phyloP scores from a whole-genome alignment of 2,888 invertebrate genomes.

The Flabesymbios commensalis region DNA sequence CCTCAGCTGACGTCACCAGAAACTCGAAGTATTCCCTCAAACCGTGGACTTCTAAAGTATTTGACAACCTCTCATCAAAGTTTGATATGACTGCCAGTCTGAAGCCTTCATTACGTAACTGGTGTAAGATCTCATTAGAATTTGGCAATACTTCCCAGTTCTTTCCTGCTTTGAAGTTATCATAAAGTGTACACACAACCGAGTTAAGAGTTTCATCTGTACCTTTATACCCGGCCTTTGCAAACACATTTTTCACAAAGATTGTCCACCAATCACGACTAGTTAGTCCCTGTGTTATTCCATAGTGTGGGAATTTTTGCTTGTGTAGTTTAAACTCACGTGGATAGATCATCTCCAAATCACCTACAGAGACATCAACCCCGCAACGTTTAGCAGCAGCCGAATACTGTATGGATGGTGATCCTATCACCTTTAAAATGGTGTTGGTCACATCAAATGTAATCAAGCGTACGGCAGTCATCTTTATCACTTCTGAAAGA shows the following conservation, averaged over 20 bases:
- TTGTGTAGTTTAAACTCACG: conserved; percentile 49
- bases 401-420: conserved; percentile 77
- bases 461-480: no score
- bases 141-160: conserved; percentile 72
- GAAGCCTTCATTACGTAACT: conserved; percentile 26
- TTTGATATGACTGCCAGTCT: conserved; percentile 82
- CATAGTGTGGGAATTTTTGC: conserved; percentile 79
- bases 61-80: conserved; percentile 79
- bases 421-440: conserved; percentile 72
- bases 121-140: conserved; percentile 30
- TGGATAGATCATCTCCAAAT: conserved; percentile 68
- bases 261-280: conserved; percentile 79
- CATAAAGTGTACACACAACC: conserved; percentile 56
- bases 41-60: conserved; percentile 71
- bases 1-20: conserved; percentile 77
- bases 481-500: no score
- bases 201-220: conserved; percentile 35
- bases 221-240: conserved; percentile 53
- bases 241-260: conserved; percentile 72
- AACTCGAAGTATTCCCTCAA: conserved; percentile 79
- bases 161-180: conserved; percentile 71
- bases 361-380: conserved; percentile 65
- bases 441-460: conserved; percentile 91
- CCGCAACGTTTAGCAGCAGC: conserved; percentile 74
- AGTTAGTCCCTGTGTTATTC: conserved; percentile 73